These are phyloP conservation scores for Mionectes macconnelli DNA, from an alignment of 2,113 vertebrate genomes.

Conservation along the genomic window DNA sequence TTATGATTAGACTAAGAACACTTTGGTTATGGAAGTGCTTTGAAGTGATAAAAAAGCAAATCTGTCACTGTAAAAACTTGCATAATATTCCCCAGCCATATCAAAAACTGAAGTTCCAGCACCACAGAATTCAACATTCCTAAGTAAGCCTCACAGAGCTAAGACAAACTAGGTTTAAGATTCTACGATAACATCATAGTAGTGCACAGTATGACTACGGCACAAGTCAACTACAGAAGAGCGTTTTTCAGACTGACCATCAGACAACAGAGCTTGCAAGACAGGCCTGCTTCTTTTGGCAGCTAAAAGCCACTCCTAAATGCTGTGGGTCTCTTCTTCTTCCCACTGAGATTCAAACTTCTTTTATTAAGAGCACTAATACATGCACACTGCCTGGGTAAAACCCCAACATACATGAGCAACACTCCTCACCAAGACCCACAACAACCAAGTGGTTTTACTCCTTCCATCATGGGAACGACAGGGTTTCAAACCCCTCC, in stretches of 20 bases:
- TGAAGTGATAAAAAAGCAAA: not conserved
- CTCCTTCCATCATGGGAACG: rapidly evolving
- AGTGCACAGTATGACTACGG: rapidly evolving
- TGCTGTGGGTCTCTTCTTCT: rapidly evolving
- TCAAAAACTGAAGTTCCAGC: not conserved
- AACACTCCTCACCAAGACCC: not conserved
- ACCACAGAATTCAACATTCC: not conserved
- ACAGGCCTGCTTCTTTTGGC: not conserved
- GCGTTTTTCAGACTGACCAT: not conserved
- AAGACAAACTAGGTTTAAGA: not conserved
- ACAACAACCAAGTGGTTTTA: not conserved
- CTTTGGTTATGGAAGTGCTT: not conserved
- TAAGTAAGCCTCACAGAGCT: not conserved
- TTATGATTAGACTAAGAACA: not conserved
- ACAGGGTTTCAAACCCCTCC: not conserved
- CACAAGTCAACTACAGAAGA: not conserved
- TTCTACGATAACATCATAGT: not conserved
- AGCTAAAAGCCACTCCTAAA: not conserved
- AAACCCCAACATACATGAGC: not conserved
- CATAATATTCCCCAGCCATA: rapidly evolving
- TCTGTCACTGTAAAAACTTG: not conserved
- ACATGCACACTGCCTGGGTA: not conserved
- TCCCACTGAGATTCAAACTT: not conserved
- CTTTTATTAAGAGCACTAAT: not conserved
- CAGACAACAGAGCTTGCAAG: not conserved